Evolutionary conservation across 2,888 invertebrate species (phyloP).

Genomic region (Nymphalis c-album): DNA sequence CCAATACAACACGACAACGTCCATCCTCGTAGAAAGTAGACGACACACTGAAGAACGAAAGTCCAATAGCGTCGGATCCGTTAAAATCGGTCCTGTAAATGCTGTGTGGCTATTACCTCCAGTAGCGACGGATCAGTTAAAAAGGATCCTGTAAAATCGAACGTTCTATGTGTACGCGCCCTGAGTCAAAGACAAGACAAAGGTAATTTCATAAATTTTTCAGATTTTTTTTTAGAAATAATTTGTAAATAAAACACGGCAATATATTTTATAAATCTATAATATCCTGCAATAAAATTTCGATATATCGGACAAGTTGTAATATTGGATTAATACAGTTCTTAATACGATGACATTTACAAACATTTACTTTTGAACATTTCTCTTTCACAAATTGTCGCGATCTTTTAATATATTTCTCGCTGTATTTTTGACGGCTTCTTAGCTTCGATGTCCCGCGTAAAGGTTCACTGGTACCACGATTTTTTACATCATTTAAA

Average conservation of each 20-base stretch:
- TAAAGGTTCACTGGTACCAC: constrained; percentile 51
- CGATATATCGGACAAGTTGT: constrained; percentile 60
- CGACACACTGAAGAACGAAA: too few relatives aligned
- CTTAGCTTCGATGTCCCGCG: constrained; percentile 42
- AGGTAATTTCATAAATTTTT: too few relatives aligned
- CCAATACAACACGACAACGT: too few relatives aligned
- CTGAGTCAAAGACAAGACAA: too few relatives aligned
- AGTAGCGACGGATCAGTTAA: too few relatives aligned
- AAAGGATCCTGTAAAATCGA: too few relatives aligned
- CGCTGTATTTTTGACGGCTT: constrained; percentile 28
- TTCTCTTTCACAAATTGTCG: constrained; percentile 28
- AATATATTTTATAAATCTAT: constrained; percentile 43
- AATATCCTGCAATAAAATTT: constrained; percentile 57
- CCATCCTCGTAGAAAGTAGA: too few relatives aligned
- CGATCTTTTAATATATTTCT: constrained; percentile 46
- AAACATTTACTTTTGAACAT: constrained; percentile 31
- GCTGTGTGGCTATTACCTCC: too few relatives aligned
- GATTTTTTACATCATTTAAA: constrained; percentile 37
- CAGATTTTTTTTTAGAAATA: too few relatives aligned
- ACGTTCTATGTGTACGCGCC: too few relatives aligned
- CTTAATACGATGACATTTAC: constrained; percentile 45
- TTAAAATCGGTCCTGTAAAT: too few relatives aligned
- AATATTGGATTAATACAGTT: constrained; percentile 58
- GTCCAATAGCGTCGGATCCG: too few relatives aligned
- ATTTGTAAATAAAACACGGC: neutral